Percentiles rank a stretch among this genome's conserved stretches.
phyloP scores from a whole-genome alignment of 2,113 vertebrate species.

The Psilopsiagon aymara region DNA sequence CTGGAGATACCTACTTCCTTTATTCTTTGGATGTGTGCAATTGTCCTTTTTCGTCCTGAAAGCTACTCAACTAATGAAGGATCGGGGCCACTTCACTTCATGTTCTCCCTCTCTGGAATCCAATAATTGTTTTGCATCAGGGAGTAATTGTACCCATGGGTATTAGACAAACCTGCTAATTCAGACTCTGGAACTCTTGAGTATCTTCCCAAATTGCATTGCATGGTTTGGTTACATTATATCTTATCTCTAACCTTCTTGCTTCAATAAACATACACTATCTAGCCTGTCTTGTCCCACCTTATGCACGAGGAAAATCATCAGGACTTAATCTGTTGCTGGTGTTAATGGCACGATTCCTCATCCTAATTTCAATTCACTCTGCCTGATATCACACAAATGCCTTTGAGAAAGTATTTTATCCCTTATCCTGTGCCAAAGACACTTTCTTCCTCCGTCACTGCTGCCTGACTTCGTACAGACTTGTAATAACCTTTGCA shows the following conservation, averaged over 20 bases:
- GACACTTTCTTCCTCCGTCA: conserved; percentile 37
- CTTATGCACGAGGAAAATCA: conserved; percentile 5
- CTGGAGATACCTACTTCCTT: not conserved
- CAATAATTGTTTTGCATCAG: not conserved
- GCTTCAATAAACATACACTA: conserved; percentile 33
- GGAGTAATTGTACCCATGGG: not conserved
- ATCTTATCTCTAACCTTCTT: conserved; percentile 54
- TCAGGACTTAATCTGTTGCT: conserved; percentile 20
- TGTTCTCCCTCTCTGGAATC: not conserved
- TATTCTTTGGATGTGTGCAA: not conserved
- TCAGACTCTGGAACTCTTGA: not conserved
- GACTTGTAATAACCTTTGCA: conserved; percentile 42
- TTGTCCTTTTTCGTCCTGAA: not conserved
- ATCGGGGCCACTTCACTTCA: not conserved
- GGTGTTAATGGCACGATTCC: not conserved
- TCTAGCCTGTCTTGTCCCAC: conserved; percentile 34
- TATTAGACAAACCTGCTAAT: conserved; percentile 15
- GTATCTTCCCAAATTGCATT: conserved; percentile 33
- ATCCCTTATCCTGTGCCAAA: conserved; percentile 48
- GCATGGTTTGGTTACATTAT: conserved; percentile 47
- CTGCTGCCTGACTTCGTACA: conserved; percentile 5
- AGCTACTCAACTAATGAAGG: not conserved
- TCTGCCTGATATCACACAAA: conserved; percentile 35
- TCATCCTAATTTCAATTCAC: conserved; percentile 39
- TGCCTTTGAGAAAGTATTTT: conserved; percentile 50